Evolutionary conservation across 2,797 vertebrate species (phyloP), one percentile per base, ranked within the genome.

Genomic region (Ctenochaetus hawaiiensis): DNA sequence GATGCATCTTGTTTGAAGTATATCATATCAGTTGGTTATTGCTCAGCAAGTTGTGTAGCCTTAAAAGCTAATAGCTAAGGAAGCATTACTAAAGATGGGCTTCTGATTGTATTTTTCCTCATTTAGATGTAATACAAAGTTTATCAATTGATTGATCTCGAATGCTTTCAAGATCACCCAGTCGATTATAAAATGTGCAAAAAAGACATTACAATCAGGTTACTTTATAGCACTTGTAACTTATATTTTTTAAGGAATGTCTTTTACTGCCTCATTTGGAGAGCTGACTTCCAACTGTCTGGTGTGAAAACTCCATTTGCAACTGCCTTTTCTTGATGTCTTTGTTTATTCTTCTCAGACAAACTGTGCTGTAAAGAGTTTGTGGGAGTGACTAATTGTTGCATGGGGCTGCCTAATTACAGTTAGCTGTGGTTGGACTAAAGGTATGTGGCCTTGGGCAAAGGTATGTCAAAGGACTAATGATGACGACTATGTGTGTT

Each of bases 381-480:
- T 70, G 5, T 14, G 43, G 80, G 57, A 67, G 75, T 63, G 37
- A 62, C 74, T 85, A 83, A 80, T 86, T 83, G 77, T 69, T 77
- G 80, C 61, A 69, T 57, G 45, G 66, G 44, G 60, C 58, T 79
- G 83, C 85, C 68, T 89, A 90, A 90, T 91, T 87, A 88, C 77
- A 86, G 74, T 69, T 61, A 67, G 57, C 66, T 74, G 59, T 83
- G 52, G 62, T 66, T 20, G 67, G 49, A 67, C 72, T 75, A 37
- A 80, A 83, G 67, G 65, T 51, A 67, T 82, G 65, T 75, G 69
- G 77, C 91, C 79, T 60, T 39, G 68, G 81, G 91, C 87, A 82
- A 74, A 70, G 82, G 71, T 56, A 88, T 80, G 89, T 91, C 90
- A 91, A 93, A 92, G 84, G 75, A 83, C 56, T 49, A 23, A 13